phyloP scores from a whole-genome alignment of 2,797 vertebrate genomes.

The Anas bahamensis region DNA sequence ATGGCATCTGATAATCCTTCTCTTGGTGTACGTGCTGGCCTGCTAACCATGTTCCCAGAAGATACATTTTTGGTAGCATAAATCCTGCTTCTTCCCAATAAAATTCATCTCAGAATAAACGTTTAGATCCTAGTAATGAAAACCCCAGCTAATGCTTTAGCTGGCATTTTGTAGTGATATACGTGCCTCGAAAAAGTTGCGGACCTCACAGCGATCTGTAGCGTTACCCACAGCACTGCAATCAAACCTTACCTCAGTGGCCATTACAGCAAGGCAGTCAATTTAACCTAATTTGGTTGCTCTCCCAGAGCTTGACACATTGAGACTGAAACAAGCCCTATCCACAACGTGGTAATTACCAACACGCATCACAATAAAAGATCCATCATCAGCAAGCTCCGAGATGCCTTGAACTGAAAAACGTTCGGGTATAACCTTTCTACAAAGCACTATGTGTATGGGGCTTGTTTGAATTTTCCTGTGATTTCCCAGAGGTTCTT shows the following conservation, averaged over 20 bases:
- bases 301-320: slow-evolving; percentile 32
- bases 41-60: background rate
- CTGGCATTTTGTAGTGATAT: background rate
- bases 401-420: slow-evolving; percentile 12
- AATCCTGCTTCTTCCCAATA: background rate
- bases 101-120: slow-evolving; percentile 25
- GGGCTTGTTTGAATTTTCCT: background rate
- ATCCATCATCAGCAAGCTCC: background rate
- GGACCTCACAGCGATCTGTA: background rate
- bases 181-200: background rate
- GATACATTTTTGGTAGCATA: background rate
- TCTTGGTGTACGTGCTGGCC: background rate
- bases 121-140: slow-evolving; percentile 1
- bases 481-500: background rate
- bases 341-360: background rate
- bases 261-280: background rate
- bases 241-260: background rate
- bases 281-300: slow-evolving; percentile 28
- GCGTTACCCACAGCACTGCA: background rate
- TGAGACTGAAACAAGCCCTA: background rate
- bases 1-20: slow-evolving; percentile 53
- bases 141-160: background rate
- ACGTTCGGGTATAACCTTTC: background rate
- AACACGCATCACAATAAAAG: background rate
- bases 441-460: background rate